These are phyloP conservation scores for Hypomecis punctinalis DNA, from an alignment of 2,888 invertebrate genomes.

Conservation along the genomic window DNA sequence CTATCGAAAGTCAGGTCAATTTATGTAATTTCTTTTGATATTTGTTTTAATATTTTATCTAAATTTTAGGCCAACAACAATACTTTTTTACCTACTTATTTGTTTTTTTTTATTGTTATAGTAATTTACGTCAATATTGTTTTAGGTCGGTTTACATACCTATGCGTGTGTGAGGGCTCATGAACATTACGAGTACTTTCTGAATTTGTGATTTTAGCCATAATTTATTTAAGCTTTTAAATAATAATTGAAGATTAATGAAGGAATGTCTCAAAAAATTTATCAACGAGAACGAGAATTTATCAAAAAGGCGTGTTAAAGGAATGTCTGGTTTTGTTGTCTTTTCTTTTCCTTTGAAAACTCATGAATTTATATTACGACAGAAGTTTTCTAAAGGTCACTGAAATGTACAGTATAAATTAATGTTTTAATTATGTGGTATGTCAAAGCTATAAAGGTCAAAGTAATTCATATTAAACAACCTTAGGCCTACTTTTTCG, in stretches of 20 bases:
- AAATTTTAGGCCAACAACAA: too few species aligned
- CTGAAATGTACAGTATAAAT: conserved; percentile 9
- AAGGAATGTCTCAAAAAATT: not conserved
- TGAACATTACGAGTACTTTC: too few species aligned
- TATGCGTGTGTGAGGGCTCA: too few species aligned
- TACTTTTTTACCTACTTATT: too few species aligned
- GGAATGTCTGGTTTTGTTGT: not conserved
- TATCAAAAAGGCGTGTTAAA: not conserved
- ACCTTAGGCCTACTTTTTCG: not conserved
- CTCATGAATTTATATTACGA: conserved; percentile 14
- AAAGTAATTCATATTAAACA: conserved; percentile 5
- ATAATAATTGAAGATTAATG: not conserved
- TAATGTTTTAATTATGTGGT: conserved; percentile 5
- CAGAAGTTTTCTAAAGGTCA: conserved; percentile 4
- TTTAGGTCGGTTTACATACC: too few species aligned
- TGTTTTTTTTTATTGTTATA: too few species aligned
- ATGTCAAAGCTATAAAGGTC: conserved; percentile 14
- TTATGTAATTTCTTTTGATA: too few species aligned
- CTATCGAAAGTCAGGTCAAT: too few species aligned
- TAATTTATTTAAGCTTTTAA: not conserved
- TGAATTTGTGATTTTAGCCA: too few species aligned
- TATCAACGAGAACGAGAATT: not conserved
- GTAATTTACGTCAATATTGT: too few species aligned
- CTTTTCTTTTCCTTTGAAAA: conserved; percentile 6
- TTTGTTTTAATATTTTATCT: too few species aligned